Conservation (phyloP, 2,113 vertebrate genomes). For the Chaenocephalus aceratus region DNA sequence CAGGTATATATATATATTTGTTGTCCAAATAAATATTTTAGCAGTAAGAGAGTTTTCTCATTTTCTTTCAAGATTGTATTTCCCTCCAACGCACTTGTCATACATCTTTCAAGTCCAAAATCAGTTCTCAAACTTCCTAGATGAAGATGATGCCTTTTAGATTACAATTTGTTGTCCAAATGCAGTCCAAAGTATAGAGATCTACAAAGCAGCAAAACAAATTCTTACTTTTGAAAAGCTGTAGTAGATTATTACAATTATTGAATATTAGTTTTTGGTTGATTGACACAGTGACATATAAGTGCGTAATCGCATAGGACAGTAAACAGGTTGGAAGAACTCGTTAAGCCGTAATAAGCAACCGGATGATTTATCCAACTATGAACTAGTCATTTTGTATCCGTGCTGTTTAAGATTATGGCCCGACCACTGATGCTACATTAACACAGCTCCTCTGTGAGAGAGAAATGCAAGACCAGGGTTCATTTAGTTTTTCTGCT, state of each 20-base stretch:
- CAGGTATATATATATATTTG: no score
- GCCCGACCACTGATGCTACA: conserved; percentile 23
- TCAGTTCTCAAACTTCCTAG: neutral
- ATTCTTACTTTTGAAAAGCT: no score
- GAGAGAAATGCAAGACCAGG: conserved; percentile 36
- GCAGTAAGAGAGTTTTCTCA: no score
- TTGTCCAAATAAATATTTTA: no score
- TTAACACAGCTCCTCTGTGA: conserved; percentile 30
- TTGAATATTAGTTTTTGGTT: no score
- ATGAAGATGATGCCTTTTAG: neutral
- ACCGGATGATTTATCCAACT: conserved; percentile 22
- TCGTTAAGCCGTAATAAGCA: conserved; percentile 18
- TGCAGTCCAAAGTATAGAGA: neutral
- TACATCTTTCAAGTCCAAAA: no score
- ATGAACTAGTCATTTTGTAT: conserved; percentile 32
- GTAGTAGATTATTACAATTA: no score
- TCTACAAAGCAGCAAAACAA: no score
- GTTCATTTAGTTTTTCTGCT: conserved; percentile 27
- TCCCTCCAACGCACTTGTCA: no score
- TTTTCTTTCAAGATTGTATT: no score
- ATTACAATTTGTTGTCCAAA: neutral
- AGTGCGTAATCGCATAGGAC: neutral
- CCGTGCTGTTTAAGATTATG: neutral
- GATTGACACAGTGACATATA: no score
- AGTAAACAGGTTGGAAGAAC: neutral